Conservation (phyloP, 2,797 vertebrate species). For the Lepus townsendii region DNA sequence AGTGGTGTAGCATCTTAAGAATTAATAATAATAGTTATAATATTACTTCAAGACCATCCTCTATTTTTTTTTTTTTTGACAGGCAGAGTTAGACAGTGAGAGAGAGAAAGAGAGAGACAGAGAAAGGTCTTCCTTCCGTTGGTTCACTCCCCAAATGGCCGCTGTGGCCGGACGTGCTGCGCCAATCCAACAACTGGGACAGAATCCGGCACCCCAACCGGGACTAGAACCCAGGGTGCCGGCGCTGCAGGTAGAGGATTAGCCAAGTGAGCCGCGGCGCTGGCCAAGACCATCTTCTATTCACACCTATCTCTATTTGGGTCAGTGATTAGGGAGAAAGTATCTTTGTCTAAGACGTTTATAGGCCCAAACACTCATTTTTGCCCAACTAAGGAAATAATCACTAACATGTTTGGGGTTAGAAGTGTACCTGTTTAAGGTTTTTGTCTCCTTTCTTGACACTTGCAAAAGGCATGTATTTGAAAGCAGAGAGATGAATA, state of each 20-base stretch:
- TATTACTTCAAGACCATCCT: not conserved
- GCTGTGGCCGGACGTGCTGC: no score
- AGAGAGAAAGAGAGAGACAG: no score
- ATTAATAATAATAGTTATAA: not conserved
- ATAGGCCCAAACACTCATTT: not conserved
- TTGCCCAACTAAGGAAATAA: not conserved
- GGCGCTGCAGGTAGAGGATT: no score
- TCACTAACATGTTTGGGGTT: not conserved
- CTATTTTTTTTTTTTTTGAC: no score
- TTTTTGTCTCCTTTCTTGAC: not conserved
- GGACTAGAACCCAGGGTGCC: no score
- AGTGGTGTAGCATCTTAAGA: not conserved
- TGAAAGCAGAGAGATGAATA: slow-evolving; percentile 42
- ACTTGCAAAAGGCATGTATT: not conserved
- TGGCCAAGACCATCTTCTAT: not conserved
- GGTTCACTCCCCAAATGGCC: no score
- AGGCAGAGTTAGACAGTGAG: no score
- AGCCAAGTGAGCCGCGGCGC: no score
- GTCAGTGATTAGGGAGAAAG: not conserved
- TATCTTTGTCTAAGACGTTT: not conserved
- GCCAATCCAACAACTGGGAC: no score
- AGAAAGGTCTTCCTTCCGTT: no score
- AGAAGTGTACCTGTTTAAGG: not conserved
- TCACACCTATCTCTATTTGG: not conserved
- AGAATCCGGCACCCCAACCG: no score